Evolutionary conservation across 2,888 invertebrate species (phyloP).

Genomic region (Uloborus plumipes): DNA sequence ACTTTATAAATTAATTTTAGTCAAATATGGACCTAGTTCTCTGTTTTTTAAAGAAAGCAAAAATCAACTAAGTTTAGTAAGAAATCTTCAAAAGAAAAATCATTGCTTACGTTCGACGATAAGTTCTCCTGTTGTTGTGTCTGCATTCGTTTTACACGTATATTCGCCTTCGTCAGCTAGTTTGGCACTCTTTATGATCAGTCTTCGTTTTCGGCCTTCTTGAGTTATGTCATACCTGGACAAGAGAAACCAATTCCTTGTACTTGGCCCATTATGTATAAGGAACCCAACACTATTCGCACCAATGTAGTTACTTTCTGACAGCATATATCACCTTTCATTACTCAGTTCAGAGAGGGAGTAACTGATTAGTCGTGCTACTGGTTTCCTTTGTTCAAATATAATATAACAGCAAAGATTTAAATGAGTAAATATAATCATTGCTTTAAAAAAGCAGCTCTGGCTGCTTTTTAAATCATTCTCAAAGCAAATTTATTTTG

Average conservation of each 20-base stretch:
- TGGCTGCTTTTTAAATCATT: no score
- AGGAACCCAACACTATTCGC: neutral
- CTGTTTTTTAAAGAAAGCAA: no score
- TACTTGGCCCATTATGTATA: neutral
- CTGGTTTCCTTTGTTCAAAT: no score
- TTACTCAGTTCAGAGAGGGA: neutral
- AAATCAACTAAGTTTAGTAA: no score
- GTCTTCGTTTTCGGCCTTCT: conserved; percentile 92
- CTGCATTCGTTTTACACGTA: conserved; percentile 93
- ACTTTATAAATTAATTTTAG: no score
- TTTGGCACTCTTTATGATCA: conserved; percentile 93
- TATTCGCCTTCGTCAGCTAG: conserved; percentile 96
- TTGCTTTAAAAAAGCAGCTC: no score
- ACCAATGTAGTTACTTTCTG: neutral
- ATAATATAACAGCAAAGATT: no score
- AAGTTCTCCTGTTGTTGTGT: conserved; percentile 93
- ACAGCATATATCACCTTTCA: neutral
- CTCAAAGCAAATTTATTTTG: no score
- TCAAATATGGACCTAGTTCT: no score
- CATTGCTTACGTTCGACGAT: conserved; percentile 90
- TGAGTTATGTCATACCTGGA: conserved; percentile 77
- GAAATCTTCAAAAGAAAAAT: no score
- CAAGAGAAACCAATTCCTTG: neutral
- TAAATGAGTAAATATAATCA: no score
- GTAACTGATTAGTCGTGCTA: no score